Evolutionary conservation across 2,888 invertebrate species (phyloP), one percentile per base, ranked within the genome.

Genomic region (Apeira syringaria): DNA sequence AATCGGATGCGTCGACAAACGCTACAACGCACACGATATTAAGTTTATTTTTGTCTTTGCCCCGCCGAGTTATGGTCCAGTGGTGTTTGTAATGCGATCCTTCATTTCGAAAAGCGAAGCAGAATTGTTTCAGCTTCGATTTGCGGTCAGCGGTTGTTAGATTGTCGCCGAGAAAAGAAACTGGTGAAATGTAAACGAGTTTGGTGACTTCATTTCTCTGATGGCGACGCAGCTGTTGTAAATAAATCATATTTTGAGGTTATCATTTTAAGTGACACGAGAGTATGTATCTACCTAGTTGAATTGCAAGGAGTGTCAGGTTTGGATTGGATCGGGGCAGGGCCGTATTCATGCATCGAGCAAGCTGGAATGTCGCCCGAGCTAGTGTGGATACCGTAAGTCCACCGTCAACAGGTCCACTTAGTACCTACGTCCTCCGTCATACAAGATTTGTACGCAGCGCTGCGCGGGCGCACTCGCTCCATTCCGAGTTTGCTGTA

Each of bases 21-120:
- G 81, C 71, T 80, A 78, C 80, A 81, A 85, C 86, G 86, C 83
- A 83, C 80, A 81, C 79, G 83, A 84, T 87, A 86, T 86, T 85
- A 87, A 84, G 88, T 88, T 89, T 88, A 88, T 88, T 88, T 89
- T 88, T 79, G 88, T 89, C 88, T 86, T 81, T 84, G 85, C 83
- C 74, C 76, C 84, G 84, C 71, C 80, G 85, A 85, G 87, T 87
- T 87, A 87, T 88, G 86, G 86, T 88, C 88, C 86, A 88, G 85
- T 81, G 84, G 63, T 80, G 80, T 81, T 84, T 81, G 89, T 89
- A 89, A 89, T 69, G 85, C 75, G 88, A 88, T 89, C 88, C 82
- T 78, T 66, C 71, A 74, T 78, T 81, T 81, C 77, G 74, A 77
- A 82, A 84, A 85, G 78, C 72, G 72, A 80, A 82, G 75, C 77